phyloP scores from a whole-genome alignment of 2,797 vertebrate species.

The Tadarida brasiliensis region DNA sequence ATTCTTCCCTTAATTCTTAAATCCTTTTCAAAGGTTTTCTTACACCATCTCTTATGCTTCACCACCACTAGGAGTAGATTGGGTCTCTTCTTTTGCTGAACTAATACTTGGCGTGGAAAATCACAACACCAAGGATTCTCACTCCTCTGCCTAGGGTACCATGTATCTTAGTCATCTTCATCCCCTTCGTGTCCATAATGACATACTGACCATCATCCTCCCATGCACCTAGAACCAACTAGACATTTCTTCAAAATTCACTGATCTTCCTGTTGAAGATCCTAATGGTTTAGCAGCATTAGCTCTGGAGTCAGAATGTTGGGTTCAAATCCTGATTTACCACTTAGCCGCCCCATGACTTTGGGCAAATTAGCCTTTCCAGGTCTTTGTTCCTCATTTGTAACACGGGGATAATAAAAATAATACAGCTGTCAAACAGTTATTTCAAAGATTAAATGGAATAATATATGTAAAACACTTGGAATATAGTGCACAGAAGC shows the following conservation, averaged over 20 bases:
- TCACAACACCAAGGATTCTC: neutral
- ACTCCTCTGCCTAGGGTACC: neutral
- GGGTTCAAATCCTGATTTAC: neutral
- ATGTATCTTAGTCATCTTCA: neutral
- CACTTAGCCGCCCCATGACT: neutral
- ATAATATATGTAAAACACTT: neutral
- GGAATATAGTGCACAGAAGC: neutral
- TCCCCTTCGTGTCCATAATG: neutral
- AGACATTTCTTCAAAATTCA: neutral
- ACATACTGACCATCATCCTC: neutral
- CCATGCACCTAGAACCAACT: neutral
- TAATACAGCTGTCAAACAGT: neutral
- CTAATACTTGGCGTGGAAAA: neutral
- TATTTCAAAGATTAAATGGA: constrained; percentile 4
- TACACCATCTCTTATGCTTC: neutral
- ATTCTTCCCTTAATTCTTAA: neutral
- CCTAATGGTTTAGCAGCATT: neutral
- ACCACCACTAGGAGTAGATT: neutral
- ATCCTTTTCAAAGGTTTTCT: neutral
- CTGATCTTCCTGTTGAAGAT: neutral
- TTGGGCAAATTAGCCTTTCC: neutral
- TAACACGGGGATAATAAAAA: neutral
- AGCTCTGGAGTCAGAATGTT: neutral
- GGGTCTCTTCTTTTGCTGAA: neutral
- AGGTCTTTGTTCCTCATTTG: neutral